Evolutionary conservation across 1,140 invertebrate species (phyloP).

Genomic region (Cardiocondyla obscurior): DNA sequence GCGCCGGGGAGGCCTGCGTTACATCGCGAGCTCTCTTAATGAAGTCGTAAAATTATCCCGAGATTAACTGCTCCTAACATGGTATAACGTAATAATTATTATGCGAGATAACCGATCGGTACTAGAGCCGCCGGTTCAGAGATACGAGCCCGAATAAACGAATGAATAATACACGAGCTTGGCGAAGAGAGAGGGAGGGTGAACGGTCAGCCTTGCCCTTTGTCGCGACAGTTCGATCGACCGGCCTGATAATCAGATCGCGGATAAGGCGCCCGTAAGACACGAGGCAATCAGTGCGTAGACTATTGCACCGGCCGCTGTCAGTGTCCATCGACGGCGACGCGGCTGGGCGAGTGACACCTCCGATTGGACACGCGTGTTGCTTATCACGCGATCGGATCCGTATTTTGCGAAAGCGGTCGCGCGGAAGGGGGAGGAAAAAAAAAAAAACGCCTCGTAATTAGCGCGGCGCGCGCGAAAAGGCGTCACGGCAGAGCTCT

Average conservation of each 20-base stretch:
- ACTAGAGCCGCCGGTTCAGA: neutral
- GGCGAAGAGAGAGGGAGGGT: neutral
- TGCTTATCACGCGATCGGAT: conserved; percentile 38
- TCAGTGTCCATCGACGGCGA: conserved; percentile 31
- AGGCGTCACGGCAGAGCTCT: conserved; percentile 10
- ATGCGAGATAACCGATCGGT: neutral
- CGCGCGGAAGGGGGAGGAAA: no score
- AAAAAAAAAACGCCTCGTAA: conserved; percentile 7
- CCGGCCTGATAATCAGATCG: conserved; percentile 22
- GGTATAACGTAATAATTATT: neutral
- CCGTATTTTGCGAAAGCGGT: conserved; percentile 30
- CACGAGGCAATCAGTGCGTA: neutral
- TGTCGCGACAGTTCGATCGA: conserved; percentile 6
- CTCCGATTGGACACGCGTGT: conserved; percentile 16
- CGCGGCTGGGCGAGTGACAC: conserved; percentile 30
- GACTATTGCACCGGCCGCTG: conserved; percentile 1
- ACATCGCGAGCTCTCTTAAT: conserved; percentile 35
- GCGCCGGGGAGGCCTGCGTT: neutral
- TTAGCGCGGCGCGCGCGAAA: conserved; percentile 38
- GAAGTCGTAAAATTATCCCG: conserved; percentile 58
- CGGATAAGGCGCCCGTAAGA: neutral
- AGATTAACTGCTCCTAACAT: conserved; percentile 44
- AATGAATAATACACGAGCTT: neutral
- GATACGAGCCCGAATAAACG: neutral
- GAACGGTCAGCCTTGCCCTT: neutral